Base-by-base conservation (phyloP, 2,888 invertebrate genomes). In the Trissolcus japonicus region DNA sequence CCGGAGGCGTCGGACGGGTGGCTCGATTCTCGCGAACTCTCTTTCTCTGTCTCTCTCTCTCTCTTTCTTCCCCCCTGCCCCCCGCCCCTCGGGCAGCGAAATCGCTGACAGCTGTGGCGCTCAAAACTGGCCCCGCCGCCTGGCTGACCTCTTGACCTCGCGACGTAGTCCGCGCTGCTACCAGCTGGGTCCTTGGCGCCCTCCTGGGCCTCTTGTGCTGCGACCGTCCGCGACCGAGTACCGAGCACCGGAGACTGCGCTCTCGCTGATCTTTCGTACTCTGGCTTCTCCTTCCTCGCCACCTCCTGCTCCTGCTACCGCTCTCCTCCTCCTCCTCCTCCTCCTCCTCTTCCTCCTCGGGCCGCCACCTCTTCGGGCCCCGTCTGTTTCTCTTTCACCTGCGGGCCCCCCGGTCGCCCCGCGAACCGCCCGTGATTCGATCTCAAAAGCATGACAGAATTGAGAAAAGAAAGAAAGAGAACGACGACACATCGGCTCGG, bases 241-340 rank as follows among this genome's bases (percentile, higher is more conserved):
- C 83, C 80, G 82, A 83, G 81, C 82, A 81, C 82, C 83, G 85
- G 82, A 86, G 85, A 85, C 86, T 85, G 85, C 85, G 85, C 85
- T 76, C 75, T 68, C 82, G 86, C 86, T 84, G 86, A 86, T 85
- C 85, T 85, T 85, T 84, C 83, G 83, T 82, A 82, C 83, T 84
- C 83, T 82, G 81, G 82, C 84, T 72, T 71, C 76, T 60, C 76
- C 74, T 79, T 78, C 68, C 72, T 63, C 77, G 75, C 80, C 79
- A 72, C 72, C 75, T 76, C 76, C 62, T 68, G 61, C 72, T 79
- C 55, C 66, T 55, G 43, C 75, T 35, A n/a, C n/a, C n/a, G n/a
- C n/a, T n/a, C n/a, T n/a, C n/a, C 53, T 55, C 77, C 69, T 48
- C 69, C 63, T 66, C 60, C 68, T 68, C 66, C 76, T 75, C 76